Evolutionary conservation across 2,113 vertebrate genomes (phyloP).

Genomic region (Mesocricetus auratus): DNA sequence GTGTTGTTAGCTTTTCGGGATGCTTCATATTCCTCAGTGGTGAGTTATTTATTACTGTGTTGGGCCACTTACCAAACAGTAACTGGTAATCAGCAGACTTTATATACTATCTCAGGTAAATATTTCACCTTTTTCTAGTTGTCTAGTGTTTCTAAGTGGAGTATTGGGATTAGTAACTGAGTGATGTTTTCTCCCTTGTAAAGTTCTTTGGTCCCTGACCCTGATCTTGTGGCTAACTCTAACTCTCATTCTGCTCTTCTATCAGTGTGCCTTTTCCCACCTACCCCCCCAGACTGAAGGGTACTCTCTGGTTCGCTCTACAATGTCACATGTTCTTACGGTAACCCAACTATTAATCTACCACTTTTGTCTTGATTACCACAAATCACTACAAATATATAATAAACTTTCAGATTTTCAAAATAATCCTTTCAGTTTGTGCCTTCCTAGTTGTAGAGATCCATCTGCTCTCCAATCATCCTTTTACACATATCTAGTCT

Average conservation of each 20-base stretch:
- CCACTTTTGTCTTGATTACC: constrained; percentile 10
- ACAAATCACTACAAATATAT: constrained; percentile 6
- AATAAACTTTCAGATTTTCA: not conserved
- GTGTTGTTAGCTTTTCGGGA: not conserved
- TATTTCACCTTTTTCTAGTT: not conserved
- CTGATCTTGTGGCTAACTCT: not conserved
- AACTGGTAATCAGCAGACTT: constrained; percentile 1
- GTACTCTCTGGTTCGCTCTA: not conserved
- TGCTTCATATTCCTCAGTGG: constrained; percentile 2
- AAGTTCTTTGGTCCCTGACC: not conserved
- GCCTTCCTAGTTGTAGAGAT: constrained; percentile 10
- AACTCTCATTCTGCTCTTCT: not conserved
- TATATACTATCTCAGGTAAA: not conserved
- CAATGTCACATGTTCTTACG: not conserved
- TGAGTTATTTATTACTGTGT: not conserved
- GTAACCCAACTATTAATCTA: not conserved
- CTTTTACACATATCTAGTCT: not conserved
- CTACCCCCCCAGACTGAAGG: too few species aligned
- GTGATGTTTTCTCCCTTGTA: not conserved
- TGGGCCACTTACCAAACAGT: not conserved
- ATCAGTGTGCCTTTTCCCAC: too few species aligned
- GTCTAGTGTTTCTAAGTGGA: not conserved
- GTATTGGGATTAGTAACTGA: not conserved
- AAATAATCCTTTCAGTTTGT: constrained; percentile 26
- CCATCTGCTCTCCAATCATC: not conserved